phyloP scores from a whole-genome alignment of 1,140 invertebrate species.

The Neodiprion pinetum region DNA sequence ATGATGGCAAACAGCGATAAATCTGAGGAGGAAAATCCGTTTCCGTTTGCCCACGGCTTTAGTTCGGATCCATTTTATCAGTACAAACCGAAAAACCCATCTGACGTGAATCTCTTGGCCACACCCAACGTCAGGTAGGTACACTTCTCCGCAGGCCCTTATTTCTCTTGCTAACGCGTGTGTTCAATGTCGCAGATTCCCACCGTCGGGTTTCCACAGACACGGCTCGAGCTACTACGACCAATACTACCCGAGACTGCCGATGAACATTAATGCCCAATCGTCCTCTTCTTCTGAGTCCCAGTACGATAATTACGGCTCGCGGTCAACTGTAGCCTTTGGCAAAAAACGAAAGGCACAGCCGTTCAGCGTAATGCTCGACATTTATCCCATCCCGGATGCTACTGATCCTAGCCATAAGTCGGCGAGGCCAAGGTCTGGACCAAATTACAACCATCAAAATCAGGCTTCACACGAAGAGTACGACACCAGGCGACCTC shows the following conservation, averaged over 20 bases:
- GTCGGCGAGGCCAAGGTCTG: conserved; percentile 30
- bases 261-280: conserved; percentile 31
- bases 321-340: conserved; percentile 30
- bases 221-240: conserved; percentile 45
- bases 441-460: background rate
- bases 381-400: conserved; percentile 60
- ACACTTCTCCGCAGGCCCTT: background rate
- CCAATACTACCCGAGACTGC: conserved; percentile 39
- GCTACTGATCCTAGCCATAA: conserved; percentile 49
- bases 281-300: conserved; percentile 16
- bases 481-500: conserved; percentile 42
- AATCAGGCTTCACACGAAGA: conserved; percentile 36
- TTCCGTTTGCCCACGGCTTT: conserved; percentile 26
- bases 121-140: conserved; percentile 55
- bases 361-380: conserved; percentile 60
- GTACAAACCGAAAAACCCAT: conserved; percentile 63
- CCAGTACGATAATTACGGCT: conserved; percentile 34
- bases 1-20: conserved; percentile 39
- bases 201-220: conserved; percentile 46
- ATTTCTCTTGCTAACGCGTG: background rate
- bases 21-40: conserved; percentile 37
- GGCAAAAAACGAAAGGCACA: conserved; percentile 49
- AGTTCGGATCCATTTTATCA: conserved; percentile 58
- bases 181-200: conserved; percentile 39
- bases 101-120: conserved; percentile 64